A percentile compares a stretch with the other conserved stretches of the same genome.
phyloP scores from a whole-genome alignment of 2,888 invertebrate genomes.

The Girardia tigrina region DNA sequence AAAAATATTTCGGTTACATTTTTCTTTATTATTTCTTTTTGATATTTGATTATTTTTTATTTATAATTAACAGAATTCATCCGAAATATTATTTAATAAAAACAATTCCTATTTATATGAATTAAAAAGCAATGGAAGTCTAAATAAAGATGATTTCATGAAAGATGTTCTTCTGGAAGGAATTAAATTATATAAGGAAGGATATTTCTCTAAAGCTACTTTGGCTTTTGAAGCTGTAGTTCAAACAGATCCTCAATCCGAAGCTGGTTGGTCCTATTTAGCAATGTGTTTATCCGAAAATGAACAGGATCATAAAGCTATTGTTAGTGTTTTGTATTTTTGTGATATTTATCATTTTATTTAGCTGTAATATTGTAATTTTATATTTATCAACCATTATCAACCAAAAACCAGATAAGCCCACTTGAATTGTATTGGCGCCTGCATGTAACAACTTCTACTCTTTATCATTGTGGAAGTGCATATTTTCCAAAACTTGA shows the following conservation, averaged over 20 bases:
- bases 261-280: constrained; percentile 55
- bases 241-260: constrained; percentile 64
- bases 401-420: too few species aligned
- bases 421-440: too few species aligned
- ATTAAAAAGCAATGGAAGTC: background rate
- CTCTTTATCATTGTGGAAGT: too few species aligned
- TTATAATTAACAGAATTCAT: too few species aligned
- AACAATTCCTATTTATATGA: background rate
- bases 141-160: background rate
- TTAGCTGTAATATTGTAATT: too few species aligned
- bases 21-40: too few species aligned
- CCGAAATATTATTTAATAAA: background rate
- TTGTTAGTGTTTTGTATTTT: constrained; percentile 53
- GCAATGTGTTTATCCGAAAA: constrained; percentile 91
- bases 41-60: too few species aligned
- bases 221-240: constrained; percentile 88
- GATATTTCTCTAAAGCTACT: constrained; percentile 64
- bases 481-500: too few species aligned
- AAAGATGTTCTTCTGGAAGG: background rate
- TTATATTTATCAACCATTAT: too few species aligned
- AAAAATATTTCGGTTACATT: too few species aligned
- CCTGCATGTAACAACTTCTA: too few species aligned
- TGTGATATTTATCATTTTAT: too few species aligned
- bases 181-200: constrained; percentile 14
- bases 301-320: constrained; percentile 83